Evolutionary conservation across 23 tunicate species (phyloP).

Genomic region (Styela clava): DNA sequence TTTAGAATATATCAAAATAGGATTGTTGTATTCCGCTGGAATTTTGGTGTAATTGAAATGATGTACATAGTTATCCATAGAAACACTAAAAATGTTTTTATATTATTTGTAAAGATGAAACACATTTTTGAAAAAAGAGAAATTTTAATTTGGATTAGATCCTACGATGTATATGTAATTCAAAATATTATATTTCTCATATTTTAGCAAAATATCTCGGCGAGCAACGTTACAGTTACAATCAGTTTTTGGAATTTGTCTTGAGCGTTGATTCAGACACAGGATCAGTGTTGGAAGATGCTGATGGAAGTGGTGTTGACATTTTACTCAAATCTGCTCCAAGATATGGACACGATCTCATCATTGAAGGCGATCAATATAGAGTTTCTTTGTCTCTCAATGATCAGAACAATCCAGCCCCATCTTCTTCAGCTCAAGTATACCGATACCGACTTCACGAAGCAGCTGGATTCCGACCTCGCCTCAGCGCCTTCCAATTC

Average conservation of each 20-base stretch:
- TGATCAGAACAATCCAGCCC: constrained; percentile 71
- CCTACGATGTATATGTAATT: too few relatives aligned
- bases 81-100: too few relatives aligned
- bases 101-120: too few relatives aligned
- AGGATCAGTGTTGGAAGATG: background rate
- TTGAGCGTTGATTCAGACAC: constrained; percentile 46
- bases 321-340: background rate
- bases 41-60: too few relatives aligned
- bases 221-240: constrained; percentile 78
- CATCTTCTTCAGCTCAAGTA: constrained; percentile 32
- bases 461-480: constrained; percentile 75
- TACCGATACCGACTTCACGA: constrained; percentile 88
- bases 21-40: background rate
- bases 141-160: too few relatives aligned
- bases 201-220: constrained; percentile 74
- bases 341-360: constrained; percentile 52
- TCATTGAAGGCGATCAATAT: constrained; percentile 49
- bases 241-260: constrained; percentile 79
- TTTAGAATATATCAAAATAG: background rate
- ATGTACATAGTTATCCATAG: too few relatives aligned
- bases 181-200: too few relatives aligned
- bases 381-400: constrained; percentile 52
- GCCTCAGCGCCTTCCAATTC: constrained; percentile 59
- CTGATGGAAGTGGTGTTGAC: constrained; percentile 24
- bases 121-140: too few relatives aligned